Percentiles rank a stretch among this genome's conserved stretches.
These are phyloP conservation scores for Pelobates cultripes DNA, from an alignment of 2,797 vertebrate genomes.

Conservation along the genomic window DNA sequence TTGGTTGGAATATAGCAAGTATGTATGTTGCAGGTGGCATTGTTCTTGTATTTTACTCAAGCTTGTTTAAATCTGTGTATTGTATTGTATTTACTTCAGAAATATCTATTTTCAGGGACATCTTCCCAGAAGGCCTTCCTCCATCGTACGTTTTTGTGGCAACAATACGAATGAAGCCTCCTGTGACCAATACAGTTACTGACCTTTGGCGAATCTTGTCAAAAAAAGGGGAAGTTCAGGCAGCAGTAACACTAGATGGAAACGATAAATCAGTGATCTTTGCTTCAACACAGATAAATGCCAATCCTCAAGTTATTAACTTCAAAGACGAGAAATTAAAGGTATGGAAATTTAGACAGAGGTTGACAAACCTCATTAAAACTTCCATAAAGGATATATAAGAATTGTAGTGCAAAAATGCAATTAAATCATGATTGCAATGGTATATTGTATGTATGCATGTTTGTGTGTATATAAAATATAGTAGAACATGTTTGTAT, in stretches of 20 bases:
- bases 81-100: too few relatives aligned
- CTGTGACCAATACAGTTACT: constrained; percentile 62
- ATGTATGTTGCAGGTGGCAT: too few relatives aligned
- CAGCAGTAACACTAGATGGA: constrained; percentile 72
- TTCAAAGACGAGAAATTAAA: constrained; percentile 67
- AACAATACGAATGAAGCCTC: constrained; percentile 73
- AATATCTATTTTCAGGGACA: constrained; percentile 66
- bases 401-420: too few relatives aligned
- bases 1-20: too few relatives aligned
- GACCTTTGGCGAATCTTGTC: constrained; percentile 80
- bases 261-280: constrained; percentile 69
- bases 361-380: too few relatives aligned
- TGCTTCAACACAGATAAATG: constrained; percentile 67
- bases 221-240: constrained; percentile 72
- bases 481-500: too few relatives aligned
- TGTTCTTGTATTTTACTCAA: too few relatives aligned
- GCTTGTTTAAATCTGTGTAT: too few relatives aligned
- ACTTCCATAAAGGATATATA: too few relatives aligned
- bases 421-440: too few relatives aligned
- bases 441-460: too few relatives aligned
- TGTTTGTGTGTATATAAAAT: too few relatives aligned
- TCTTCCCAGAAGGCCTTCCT: constrained; percentile 83
- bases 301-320: constrained; percentile 65
- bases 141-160: constrained; percentile 82
- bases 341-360: constrained; percentile 60